Evolutionary conservation across 37 sponge, comb jelly and placozoan species (phyloP).

Genomic region (Halisarca cf. caerulea): DNA sequence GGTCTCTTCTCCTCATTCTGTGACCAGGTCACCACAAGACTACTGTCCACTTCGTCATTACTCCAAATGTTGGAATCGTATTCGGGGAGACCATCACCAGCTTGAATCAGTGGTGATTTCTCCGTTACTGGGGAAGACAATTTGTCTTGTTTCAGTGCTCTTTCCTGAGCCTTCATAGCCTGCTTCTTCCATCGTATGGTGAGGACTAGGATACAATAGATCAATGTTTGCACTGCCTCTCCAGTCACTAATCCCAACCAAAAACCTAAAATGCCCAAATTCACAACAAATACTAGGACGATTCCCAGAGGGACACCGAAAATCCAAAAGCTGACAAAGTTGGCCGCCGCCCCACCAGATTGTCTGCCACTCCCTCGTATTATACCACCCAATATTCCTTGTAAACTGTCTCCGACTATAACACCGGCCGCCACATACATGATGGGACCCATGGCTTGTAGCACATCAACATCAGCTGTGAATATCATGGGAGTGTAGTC

Average conservation of each 20-base stretch:
- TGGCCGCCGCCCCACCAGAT: constrained; percentile 28
- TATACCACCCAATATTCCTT: constrained; percentile 29
- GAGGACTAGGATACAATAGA: constrained; percentile 24
- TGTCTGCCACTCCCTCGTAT: constrained; percentile 58
- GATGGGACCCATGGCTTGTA: neutral
- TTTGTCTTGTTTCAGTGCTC: neutral
- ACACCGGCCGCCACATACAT: neutral
- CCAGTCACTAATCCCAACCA: constrained; percentile 60
- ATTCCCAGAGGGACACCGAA: constrained; percentile 60
- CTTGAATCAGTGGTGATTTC: too few relatives aligned
- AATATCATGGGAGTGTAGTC: neutral
- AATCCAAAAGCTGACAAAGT: constrained; percentile 34
- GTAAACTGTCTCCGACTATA: neutral
- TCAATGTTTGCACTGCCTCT: neutral
- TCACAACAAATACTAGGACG: constrained; percentile 33
- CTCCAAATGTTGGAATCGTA: too few relatives aligned
- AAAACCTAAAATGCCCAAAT: constrained; percentile 47
- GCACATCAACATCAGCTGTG: neutral
- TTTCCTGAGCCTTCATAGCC: constrained; percentile 37
- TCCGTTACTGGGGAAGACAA: too few relatives aligned
- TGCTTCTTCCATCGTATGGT: constrained; percentile 60
- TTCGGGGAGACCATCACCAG: too few relatives aligned
- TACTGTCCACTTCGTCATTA: too few relatives aligned
- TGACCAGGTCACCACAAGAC: too few relatives aligned
- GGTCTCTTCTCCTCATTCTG: too few relatives aligned